A percentile compares a stretch with the other conserved stretches of the same genome.
Conservation (phyloP, 2,797 vertebrate species). For the Tarsius wallacei region DNA sequence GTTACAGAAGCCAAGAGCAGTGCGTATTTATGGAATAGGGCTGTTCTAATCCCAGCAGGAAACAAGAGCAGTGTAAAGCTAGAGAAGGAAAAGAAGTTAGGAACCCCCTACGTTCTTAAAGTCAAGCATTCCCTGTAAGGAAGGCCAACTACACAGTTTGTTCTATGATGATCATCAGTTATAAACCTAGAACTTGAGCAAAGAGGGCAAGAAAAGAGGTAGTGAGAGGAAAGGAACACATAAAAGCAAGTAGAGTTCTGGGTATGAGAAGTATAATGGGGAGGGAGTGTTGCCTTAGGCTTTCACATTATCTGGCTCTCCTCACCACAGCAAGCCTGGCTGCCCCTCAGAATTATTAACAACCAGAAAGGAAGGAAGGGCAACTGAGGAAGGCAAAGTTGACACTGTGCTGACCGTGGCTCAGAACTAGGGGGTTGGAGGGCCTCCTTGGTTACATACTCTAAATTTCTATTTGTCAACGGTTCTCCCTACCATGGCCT, state of each 20-base stretch:
- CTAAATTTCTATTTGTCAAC: conserved; percentile 2
- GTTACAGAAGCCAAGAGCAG: conserved; percentile 63
- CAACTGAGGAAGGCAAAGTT: neutral
- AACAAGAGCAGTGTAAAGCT: conserved; percentile 51
- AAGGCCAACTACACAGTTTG: conserved; percentile 36
- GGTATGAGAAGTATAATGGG: neutral
- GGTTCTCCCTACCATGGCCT: neutral
- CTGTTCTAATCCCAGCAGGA: conserved; percentile 71
- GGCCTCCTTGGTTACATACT: neutral
- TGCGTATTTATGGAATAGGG: conserved; percentile 74
- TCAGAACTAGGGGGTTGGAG: neutral
- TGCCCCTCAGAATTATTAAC: conserved; percentile 16
- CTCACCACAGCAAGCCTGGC: neutral
- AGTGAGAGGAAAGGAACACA: conserved; percentile 19
- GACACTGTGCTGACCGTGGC: neutral
- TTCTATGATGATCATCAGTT: conserved; percentile 18
- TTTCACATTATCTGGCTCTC: neutral
- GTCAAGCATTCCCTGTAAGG: conserved; percentile 46
- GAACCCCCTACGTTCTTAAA: conserved; percentile 50
- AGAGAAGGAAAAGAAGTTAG: conserved; percentile 57
- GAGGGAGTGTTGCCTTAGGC: neutral
- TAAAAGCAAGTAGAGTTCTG: conserved; percentile 2
- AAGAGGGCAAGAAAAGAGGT: neutral
- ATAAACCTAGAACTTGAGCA: conserved; percentile 36
- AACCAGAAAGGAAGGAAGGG: conserved; percentile 25